Evolutionary conservation across 2,797 vertebrate genomes (phyloP).

Genomic region (Clarias pachynema): DNA sequence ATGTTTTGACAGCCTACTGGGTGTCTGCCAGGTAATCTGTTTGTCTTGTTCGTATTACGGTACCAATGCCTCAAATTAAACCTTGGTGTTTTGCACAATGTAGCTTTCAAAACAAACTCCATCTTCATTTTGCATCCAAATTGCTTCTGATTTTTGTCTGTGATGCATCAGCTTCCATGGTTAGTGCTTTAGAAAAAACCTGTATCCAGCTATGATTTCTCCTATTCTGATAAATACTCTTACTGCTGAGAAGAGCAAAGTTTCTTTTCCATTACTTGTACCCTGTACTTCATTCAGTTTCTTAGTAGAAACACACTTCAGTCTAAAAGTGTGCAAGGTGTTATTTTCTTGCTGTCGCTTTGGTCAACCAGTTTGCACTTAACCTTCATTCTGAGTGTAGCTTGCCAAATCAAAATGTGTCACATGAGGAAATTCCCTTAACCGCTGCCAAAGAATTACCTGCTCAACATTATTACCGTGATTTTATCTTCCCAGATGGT

Average conservation of each 20-base stretch:
- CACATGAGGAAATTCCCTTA: conserved; percentile 15
- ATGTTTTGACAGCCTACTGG: too few relatives aligned
- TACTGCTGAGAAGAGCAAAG: neutral
- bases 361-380: conserved; percentile 23
- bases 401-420: conserved; percentile 36
- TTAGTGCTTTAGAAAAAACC: neutral
- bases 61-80: neutral
- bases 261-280: too few relatives aligned
- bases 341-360: conserved; percentile 10
- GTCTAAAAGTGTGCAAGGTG: neutral
- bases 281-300: neutral
- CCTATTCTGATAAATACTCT: neutral
- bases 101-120: neutral
- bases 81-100: neutral
- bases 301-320: neutral
- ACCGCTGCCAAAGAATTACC: conserved; percentile 24
- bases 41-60: neutral
- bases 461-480: conserved; percentile 32
- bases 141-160: neutral
- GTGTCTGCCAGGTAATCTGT: neutral
- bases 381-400: conserved; percentile 41
- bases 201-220: neutral
- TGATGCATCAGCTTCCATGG: neutral
- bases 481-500: conserved; percentile 31
- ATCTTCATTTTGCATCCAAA: neutral